Conservation (phyloP, 2,888 invertebrate species). For the Carabus problematicus region DNA sequence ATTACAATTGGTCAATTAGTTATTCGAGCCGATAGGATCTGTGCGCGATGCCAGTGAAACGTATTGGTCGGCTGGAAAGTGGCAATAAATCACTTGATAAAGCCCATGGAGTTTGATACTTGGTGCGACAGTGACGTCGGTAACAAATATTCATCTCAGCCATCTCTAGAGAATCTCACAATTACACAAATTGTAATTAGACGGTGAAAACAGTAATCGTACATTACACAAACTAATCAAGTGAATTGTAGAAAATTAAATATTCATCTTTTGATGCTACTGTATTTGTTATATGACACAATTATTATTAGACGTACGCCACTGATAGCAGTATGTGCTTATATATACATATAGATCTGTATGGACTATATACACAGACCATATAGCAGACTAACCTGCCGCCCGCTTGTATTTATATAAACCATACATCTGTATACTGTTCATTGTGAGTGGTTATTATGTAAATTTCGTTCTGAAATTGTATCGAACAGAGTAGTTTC, state of each 20-base stretch:
- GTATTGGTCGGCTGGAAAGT: constrained; percentile 16
- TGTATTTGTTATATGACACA: no score
- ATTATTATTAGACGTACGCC: not conserved
- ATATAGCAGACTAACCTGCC: constrained; percentile 11
- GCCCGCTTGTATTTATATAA: constrained; percentile 5
- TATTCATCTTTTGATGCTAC: no score
- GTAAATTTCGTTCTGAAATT: constrained; percentile 34
- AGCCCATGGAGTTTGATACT: constrained; percentile 12
- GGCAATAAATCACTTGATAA: constrained; percentile 33
- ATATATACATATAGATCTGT: not conserved
- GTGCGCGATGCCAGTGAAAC: not conserved
- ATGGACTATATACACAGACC: not conserved
- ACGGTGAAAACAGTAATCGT: no score
- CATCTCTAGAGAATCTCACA: no score
- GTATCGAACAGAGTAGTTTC: constrained; percentile 24
- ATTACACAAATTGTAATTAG: no score
- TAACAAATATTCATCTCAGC: not conserved
- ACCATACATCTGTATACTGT: constrained; percentile 13
- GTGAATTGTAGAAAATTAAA: no score
- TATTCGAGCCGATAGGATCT: constrained; percentile 13
- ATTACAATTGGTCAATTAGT: constrained; percentile 29
- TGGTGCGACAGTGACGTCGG: constrained; percentile 11
- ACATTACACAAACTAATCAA: no score
- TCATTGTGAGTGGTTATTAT: constrained; percentile 23
- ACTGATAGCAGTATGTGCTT: not conserved